Base-by-base conservation (phyloP, 2,797 vertebrate genomes). In the Argyrosomus regius region DNA sequence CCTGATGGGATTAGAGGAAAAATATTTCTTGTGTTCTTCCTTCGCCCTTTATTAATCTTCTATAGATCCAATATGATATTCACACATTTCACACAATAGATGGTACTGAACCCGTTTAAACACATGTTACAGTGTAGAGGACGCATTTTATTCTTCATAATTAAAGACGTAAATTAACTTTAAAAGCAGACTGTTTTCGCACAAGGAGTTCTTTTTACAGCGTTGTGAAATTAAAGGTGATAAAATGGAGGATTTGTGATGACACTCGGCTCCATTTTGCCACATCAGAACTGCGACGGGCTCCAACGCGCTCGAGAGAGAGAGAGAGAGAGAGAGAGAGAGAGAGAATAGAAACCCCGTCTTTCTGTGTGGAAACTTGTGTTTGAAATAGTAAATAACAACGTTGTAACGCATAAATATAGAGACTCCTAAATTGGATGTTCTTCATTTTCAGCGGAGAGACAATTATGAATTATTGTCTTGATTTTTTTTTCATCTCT, bases 301-400 rank as follows among this genome's bases (percentile, higher is more conserved):
- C 12, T 35, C 7, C 43, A 60, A 18, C 2, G 17, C 16, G 24
- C 18, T 3, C 12, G 20, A 22, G 16, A 57, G 1, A 35, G 35
- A 35, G 31, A 7, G 6, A 35, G 35, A 35, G 6, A 35, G 6
- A 35, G 43, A 45, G 43, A 41, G 41, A 41, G 41, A 41, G 7
- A 41, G 11, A 57, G 24, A 31, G 5, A 53, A 35, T 4, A 20
- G 9, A 45, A 54, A 18, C 4, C 18, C 48, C 8, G 6, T 16
- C 22, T 24, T 9, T 39, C 57, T 58, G 28, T 20, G 59, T n/a
- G 75, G 58, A 43, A 53, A 43, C 17, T 14, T 26, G 17, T 20
- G 52, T 66, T 64, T 56, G 41, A 82, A 68, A 81, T 48, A 13
- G 18, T 28, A 72, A 86, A 82, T 72, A 49, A 58, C 65, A 68